Evolutionary conservation across 2,113 vertebrate species (phyloP).

Genomic region (Microtus oregoni): DNA sequence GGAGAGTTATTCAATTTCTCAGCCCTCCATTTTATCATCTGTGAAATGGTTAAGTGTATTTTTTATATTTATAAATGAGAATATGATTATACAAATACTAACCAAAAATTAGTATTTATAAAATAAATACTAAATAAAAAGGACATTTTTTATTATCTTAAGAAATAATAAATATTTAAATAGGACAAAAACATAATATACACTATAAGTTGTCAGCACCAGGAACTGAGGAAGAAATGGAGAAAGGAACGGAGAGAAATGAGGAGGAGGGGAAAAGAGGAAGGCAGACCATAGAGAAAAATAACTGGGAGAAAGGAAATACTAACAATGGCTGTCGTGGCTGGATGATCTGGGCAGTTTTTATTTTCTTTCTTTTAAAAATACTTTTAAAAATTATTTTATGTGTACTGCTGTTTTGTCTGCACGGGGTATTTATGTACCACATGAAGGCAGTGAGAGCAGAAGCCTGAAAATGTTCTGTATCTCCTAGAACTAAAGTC

Average conservation of each 20-base stretch:
- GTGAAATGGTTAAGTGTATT: neutral
- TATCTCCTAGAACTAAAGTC: neutral
- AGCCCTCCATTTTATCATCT: slow-evolving; percentile 1
- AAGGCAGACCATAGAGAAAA: neutral
- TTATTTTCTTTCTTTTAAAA: neutral
- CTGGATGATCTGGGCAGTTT: neutral
- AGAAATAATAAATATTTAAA: neutral
- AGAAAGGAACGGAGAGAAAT: neutral
- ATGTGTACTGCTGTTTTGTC: neutral
- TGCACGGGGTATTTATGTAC: neutral
- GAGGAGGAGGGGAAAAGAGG: too few relatives aligned
- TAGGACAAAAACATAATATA: neutral
- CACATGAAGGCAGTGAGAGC: neutral
- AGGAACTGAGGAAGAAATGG: neutral
- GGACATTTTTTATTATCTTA: slow-evolving; percentile 2
- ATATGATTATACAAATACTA: neutral
- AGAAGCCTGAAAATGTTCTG: neutral
- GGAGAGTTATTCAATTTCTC: neutral
- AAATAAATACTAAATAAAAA: too few relatives aligned
- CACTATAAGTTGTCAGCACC: neutral
- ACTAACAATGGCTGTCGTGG: neutral
- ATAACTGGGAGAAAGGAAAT: neutral
- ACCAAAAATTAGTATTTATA: too few relatives aligned
- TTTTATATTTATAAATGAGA: neutral
- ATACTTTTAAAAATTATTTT: neutral